Conservation (phyloP, 1,140 invertebrate genomes). For the Conus betulinus region DNA sequence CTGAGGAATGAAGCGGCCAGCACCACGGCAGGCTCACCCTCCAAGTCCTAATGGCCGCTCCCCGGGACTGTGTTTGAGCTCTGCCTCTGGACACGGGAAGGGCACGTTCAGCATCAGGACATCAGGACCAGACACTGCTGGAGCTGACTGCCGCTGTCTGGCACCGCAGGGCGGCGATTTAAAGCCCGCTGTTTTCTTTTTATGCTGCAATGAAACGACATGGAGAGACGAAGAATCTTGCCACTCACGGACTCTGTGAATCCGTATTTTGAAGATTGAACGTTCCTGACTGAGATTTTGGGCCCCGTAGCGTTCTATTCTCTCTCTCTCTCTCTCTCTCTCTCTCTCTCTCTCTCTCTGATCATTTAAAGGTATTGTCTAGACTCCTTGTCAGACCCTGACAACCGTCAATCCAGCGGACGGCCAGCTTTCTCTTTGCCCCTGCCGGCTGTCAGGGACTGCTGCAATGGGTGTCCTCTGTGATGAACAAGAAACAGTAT, state of each 20-base stretch:
- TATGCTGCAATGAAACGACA: no score
- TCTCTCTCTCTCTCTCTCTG: no score
- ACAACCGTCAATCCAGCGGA: neutral
- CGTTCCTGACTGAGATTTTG: no score
- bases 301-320: no score
- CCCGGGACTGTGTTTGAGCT: neutral
- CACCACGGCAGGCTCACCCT: slow-evolving; percentile 19
- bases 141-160: no score
- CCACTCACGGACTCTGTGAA: no score
- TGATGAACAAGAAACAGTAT: neutral
- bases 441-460: neutral
- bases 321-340: no score
- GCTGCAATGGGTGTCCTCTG: neutral
- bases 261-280: no score
- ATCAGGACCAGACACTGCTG: neutral
- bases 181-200: no score
- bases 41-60: slow-evolving; percentile 28
- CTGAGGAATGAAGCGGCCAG: slow-evolving; percentile 24
- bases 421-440: neutral
- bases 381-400: neutral
- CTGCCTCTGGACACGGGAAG: neutral
- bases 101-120: neutral
- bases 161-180: no score
- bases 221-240: no score
- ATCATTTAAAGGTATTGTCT: neutral